A percentile compares a stretch with the other conserved stretches of the same genome.
These are phyloP conservation scores for Phyllotis vaccarum DNA, from an alignment of 2,797 vertebrate species.

Conservation along the genomic window DNA sequence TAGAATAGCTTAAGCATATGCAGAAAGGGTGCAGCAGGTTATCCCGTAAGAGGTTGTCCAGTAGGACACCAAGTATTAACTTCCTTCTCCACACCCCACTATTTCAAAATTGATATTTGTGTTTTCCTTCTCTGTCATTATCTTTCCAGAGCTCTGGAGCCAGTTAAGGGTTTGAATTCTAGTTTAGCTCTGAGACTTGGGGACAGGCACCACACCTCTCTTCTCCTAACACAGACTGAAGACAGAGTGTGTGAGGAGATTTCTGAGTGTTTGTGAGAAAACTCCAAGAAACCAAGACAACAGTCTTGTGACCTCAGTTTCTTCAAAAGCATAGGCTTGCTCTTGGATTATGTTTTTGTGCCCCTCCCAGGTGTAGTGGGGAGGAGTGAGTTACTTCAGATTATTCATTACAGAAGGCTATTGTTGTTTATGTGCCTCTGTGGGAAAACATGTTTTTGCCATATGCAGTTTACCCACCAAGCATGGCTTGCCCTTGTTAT, in stretches of 20 bases:
- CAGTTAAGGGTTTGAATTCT: neutral
- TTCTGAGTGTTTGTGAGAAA: neutral
- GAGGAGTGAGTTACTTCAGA: neutral
- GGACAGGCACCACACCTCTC: slow-evolving; percentile 1
- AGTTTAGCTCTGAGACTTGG: neutral
- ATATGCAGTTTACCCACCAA: no score
- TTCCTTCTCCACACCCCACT: neutral
- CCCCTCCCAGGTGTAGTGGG: neutral
- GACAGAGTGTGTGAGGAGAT: neutral
- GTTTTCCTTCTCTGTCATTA: neutral
- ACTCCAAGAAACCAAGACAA: neutral
- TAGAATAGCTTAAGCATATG: neutral
- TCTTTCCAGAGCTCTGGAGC: neutral
- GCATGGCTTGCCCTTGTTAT: neutral
- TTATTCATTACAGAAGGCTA: neutral
- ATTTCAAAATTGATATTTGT: slow-evolving; percentile 25
- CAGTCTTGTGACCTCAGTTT: neutral
- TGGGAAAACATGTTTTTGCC: no score
- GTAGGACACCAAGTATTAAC: neutral
- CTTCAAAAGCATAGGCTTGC: neutral
- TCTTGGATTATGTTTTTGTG: neutral
- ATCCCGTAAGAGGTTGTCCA: neutral
- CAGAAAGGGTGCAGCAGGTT: neutral
- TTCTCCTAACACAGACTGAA: neutral
- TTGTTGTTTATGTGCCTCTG: neutral